Conservation (phyloP, 2,113 vertebrate genomes). For the Gnathonemus longibarbis region DNA sequence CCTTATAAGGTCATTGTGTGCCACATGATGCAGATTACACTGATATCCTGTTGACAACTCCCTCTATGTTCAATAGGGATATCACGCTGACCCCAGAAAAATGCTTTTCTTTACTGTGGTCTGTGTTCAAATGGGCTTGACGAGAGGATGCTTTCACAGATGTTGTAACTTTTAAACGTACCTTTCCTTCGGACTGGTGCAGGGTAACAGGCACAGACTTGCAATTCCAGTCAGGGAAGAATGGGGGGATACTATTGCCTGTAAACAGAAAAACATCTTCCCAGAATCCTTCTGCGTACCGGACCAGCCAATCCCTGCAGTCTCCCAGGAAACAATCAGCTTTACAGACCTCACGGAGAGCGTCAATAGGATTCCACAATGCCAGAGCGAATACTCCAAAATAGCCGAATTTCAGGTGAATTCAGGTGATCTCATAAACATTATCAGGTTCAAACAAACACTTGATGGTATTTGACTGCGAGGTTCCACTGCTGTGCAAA, state of each 20-base stretch:
- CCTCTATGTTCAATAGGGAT: neutral
- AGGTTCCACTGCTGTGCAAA: neutral
- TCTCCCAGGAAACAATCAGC: neutral
- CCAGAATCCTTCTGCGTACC: neutral
- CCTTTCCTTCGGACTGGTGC: neutral
- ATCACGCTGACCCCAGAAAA: neutral
- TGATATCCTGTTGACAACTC: conserved; percentile 1
- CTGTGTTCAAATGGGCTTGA: neutral
- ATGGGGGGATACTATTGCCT: neutral
- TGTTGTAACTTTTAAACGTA: neutral
- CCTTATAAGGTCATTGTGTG: neutral
- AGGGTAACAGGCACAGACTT: neutral
- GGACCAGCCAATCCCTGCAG: neutral
- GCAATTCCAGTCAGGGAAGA: neutral
- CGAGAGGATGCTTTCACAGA: neutral
- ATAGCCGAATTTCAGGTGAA: neutral
- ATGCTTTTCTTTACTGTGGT: neutral
- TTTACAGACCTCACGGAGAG: neutral
- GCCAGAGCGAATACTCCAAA: no score
- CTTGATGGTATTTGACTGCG: neutral
- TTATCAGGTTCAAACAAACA: neutral
- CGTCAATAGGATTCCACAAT: neutral
- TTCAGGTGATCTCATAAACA: neutral
- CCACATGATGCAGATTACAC: neutral
- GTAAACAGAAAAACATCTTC: conserved; percentile 16